Conservation (phyloP, 2,797 vertebrate genomes). For the Crenichthys baileyi region DNA sequence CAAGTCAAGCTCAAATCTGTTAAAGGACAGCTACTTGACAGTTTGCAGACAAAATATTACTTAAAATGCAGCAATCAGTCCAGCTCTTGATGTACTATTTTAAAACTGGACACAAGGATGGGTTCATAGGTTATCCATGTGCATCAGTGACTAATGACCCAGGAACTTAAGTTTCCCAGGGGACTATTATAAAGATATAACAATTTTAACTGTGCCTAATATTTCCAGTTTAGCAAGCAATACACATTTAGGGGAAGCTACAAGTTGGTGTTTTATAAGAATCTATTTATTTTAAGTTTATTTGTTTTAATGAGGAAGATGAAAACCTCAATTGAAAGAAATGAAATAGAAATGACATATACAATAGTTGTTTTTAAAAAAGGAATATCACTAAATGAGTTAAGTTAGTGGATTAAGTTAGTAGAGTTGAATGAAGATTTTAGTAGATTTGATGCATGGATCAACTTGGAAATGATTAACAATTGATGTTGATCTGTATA, state of each 20-base stretch:
- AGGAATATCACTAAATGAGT: no score
- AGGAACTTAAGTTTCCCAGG: conserved; percentile 33
- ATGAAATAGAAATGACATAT: not conserved
- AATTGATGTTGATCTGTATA: no score
- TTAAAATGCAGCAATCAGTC: conserved; percentile 23
- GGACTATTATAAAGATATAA: conserved; percentile 35
- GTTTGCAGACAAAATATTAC: conserved; percentile 31
- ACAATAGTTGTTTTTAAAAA: not conserved
- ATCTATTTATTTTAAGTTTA: conserved; percentile 2
- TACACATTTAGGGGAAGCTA: conserved; percentile 14
- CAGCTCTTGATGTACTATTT: conserved; percentile 52
- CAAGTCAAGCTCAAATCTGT: conserved; percentile 49
- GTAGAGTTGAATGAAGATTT: not conserved
- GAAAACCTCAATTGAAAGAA: not conserved
- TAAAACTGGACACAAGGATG: conserved; percentile 37
- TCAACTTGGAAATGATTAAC: no score
- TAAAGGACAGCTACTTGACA: conserved; percentile 35
- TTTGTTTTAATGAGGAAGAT: not conserved
- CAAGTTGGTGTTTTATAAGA: conserved; percentile 18
- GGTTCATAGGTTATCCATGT: conserved; percentile 55
- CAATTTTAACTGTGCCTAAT: conserved; percentile 36
- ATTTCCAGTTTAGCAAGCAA: conserved; percentile 1
- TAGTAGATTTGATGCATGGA: no score
- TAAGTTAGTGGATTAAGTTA: not conserved
- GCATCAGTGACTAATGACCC: conserved; percentile 57